phyloP scores from a whole-genome alignment of 23 tunicate genomes.

The Styela plicata region DNA sequence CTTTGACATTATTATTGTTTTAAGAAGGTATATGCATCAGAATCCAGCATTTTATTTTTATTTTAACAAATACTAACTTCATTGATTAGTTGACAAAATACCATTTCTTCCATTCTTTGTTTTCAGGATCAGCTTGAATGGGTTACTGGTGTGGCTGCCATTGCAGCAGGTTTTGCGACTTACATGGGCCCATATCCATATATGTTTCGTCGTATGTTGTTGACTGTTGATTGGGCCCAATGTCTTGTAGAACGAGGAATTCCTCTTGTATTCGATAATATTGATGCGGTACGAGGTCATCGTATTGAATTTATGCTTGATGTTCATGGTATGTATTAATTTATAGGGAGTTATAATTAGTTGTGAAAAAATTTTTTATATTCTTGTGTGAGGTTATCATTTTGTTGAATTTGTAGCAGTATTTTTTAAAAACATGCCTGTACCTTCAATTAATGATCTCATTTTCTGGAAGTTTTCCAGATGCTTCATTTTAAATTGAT shows the following conservation, averaged over 20 bases:
- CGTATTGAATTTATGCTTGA: slow-evolving; percentile 86
- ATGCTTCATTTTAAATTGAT: no score
- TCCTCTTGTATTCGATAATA: slow-evolving; percentile 81
- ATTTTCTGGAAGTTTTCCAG: no score
- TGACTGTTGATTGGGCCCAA: slow-evolving; percentile 84
- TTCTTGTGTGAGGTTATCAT: no score
- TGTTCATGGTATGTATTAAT: slow-evolving; percentile 68
- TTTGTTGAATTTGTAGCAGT: no score
- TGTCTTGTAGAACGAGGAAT: slow-evolving; percentile 84
- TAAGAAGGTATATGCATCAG: neutral
- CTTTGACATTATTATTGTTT: no score
- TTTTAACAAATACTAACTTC: neutral
- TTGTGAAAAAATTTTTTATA: no score
- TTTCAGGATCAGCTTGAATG: slow-evolving; percentile 76
- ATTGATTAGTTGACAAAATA: neutral
- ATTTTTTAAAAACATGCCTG: no score
- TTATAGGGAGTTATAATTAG: no score
- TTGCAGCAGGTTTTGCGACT: slow-evolving; percentile 80
- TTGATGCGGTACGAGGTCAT: slow-evolving; percentile 92
- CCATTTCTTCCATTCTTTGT: no score
- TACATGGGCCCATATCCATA: slow-evolving; percentile 80
- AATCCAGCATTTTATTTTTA: neutral
- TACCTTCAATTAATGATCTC: no score
- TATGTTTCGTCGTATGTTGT: slow-evolving; percentile 75
- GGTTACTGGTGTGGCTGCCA: slow-evolving; percentile 77